Conservation (phyloP, 1,140 invertebrate species). For the Chironomus striatipennis region DNA sequence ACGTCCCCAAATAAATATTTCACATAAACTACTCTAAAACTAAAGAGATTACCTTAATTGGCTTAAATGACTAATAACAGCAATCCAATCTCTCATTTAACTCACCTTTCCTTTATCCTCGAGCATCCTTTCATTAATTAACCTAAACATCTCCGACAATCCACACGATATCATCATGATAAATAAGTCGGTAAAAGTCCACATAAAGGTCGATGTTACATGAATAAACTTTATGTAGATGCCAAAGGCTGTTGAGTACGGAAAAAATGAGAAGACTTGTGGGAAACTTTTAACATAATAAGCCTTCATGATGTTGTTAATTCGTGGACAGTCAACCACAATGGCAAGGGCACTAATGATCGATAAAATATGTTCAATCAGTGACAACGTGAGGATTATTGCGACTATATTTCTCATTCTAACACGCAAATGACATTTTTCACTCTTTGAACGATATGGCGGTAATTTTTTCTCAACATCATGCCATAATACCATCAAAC, state of each 20-base stretch:
- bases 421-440: conserved; percentile 33
- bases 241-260: conserved; percentile 31
- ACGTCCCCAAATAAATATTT: too few relatives aligned
- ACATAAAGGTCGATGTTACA: conserved; percentile 35
- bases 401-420: conserved; percentile 34
- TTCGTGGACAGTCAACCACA: conserved; percentile 31
- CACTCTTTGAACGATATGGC: conserved; percentile 31
- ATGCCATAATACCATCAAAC: conserved; percentile 35
- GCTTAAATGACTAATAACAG: neutral
- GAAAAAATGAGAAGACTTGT: conserved; percentile 32
- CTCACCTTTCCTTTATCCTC: conserved; percentile 37
- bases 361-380: conserved; percentile 36
- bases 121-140: conserved; percentile 35
- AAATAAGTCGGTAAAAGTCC: conserved; percentile 39
- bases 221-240: conserved; percentile 35
- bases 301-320: conserved; percentile 33
- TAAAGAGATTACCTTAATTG: neutral
- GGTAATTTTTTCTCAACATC: conserved; percentile 34
- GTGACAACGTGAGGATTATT: conserved; percentile 32
- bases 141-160: conserved; percentile 32
- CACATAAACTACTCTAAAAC: too few relatives aligned
- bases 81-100: neutral
- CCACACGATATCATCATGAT: conserved; percentile 39
- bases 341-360: conserved; percentile 34
- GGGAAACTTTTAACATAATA: conserved; percentile 34